Base-by-base conservation (phyloP, 2,113 vertebrate species). In the Vanacampus margaritifer region DNA sequence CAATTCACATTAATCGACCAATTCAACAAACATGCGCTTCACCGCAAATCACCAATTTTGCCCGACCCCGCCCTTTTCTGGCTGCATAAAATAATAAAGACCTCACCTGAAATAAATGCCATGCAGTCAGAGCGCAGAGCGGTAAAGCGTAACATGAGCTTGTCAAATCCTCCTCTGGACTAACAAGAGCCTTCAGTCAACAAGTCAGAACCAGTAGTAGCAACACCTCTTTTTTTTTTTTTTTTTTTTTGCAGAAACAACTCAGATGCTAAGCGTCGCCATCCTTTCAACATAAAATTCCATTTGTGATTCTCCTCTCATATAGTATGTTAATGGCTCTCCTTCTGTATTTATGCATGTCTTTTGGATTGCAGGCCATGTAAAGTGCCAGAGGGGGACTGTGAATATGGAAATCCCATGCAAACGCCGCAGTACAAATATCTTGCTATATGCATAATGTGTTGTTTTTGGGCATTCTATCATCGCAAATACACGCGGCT, bases 351-450 rank as follows among this genome's bases (percentile, higher is more conserved):
- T 65, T 65, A 65, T 65, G 63, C 19, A 50, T 50, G 0, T n/a
- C 54, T 53, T 60, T 37, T 41, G 17, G 54, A 48, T 37, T 24
- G 23, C 26, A 3, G 39, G 24, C 28, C 48, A 56, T 53, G 46
- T 23, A 61, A 51, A 53, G 10, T 21, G 2, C 61, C 67, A 35
- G 23, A 50, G 48, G 43, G 41, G 68, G 70, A 58, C 70, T 60
- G 35, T 12, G n/a, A 71, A 66, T 36, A 69, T 64, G 67, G 64
- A n/a, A 59, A 71, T 10, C 43, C 26, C 26, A 43, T 28, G 28
- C 64, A 64, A 76, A 41, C 39, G 69, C 1, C 50, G 1, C 41
- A 56, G 0, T 35, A 16, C 16, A 63, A 68, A 69, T 58, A 53
- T 64, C 6, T 65, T 35, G 21, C 54, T 1, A 37, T 24, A 17